Evolutionary conservation across 2,797 vertebrate genomes (phyloP), one percentile per base, ranked within the genome.

Genomic region (Falco berigora): DNA sequence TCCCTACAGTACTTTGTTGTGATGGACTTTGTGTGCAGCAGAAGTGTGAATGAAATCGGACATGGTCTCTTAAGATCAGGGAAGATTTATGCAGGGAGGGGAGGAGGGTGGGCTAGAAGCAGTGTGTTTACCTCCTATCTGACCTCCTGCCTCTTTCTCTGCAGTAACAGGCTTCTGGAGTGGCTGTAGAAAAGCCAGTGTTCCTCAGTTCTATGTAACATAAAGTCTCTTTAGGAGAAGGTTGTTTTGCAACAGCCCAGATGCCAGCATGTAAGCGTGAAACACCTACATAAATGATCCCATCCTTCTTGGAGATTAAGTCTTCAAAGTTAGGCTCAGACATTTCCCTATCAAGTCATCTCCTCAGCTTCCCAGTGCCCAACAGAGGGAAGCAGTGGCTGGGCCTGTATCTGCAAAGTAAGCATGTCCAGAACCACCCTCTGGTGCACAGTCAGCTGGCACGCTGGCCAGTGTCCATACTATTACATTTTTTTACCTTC

Each of bases 1-100:
- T 2, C 72, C 49, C 82, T 67, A 4, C 52, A 28, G 0, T 9
- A 23, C 25, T 55, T 63, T 59, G n/a, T 87, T 3, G 0, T 42
- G 9, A 34, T 46, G 36, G 80, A 28, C 40, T 55, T 52, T 18
- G 42, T n/a, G 59, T 76, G 47, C 59, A 64, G 36, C 30, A 44
- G 11, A 86, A 73, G 14, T 14, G n/a, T 44, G n/a, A 69, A 75
- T 58, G 69, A 80, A 91, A 59, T 3, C 63, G 30, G 34, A 49
- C 59, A 67, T 25, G 7, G 38, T 68, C 24, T 74, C 34, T 55
- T 52, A 59, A 40, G 42, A n/a, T 74, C 32, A 72, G 71, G 46
- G 58, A 59, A 81, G 46, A 62, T 62, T 88, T 84, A 50, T 62
- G 25, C 21, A 38, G 68, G 40, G 27, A 52, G 27, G 20, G 16